These are phyloP conservation scores for Sebastes kiyomatsui DNA, from an alignment of 2,797 vertebrate species.

Conservation along the genomic window DNA sequence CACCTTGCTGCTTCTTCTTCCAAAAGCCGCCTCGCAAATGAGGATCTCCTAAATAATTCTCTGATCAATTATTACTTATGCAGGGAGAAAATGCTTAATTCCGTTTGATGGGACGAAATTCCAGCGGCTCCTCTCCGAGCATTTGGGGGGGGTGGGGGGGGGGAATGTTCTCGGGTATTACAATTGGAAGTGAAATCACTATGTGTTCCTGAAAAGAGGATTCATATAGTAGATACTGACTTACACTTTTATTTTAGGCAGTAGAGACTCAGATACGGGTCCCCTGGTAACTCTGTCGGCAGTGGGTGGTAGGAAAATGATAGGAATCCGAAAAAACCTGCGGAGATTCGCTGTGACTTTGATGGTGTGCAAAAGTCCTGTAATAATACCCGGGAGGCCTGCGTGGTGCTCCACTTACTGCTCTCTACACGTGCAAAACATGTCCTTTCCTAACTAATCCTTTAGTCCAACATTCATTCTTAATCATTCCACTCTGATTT, in stretches of 20 bases:
- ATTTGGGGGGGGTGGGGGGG: conserved; percentile 4
- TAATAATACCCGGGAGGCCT: conserved; percentile 54
- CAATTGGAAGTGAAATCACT: conserved; percentile 40
- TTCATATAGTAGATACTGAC: conserved; percentile 1
- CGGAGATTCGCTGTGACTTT: conserved; percentile 48
- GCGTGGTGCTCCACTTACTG: conserved; percentile 38
- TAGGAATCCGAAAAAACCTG: not conserved
- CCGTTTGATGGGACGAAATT: conserved; percentile 63
- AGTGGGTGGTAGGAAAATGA: conserved; percentile 23
- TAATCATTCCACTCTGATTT: conserved; percentile 44
- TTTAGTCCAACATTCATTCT: conserved; percentile 57
- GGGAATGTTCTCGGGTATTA: not conserved
- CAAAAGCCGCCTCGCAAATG: conserved; percentile 53
- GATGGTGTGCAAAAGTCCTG: conserved; percentile 53
- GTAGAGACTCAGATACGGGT: conserved; percentile 18
- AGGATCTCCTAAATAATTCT: conserved; percentile 70
- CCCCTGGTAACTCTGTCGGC: conserved; percentile 21
- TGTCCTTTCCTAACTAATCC: conserved; percentile 43
- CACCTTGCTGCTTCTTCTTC: conserved; percentile 66
- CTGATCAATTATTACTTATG: conserved; percentile 73
- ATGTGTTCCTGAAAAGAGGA: conserved; percentile 47
- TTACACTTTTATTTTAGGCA: conserved; percentile 14
- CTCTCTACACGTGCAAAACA: conserved; percentile 53
- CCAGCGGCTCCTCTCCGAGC: conserved; percentile 32
- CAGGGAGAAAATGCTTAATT: conserved; percentile 61